These are phyloP conservation scores for Pedetes capensis DNA, from an alignment of 2,113 vertebrate genomes.

Conservation along the genomic window DNA sequence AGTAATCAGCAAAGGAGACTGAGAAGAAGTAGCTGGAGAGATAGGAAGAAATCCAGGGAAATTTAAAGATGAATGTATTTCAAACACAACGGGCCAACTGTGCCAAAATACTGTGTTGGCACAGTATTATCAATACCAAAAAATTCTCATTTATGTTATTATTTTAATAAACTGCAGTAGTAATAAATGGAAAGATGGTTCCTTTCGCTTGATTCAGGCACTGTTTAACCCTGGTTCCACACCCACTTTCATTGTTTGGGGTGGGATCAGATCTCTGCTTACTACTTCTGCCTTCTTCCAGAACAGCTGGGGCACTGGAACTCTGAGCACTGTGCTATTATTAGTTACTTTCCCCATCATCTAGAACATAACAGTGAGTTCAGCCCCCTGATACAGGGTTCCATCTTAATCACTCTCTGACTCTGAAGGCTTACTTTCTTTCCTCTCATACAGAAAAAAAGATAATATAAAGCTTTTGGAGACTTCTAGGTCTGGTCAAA, in stretches of 20 bases:
- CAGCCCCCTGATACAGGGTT: not conserved
- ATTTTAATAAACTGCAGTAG: not conserved
- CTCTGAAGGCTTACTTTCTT: constrained; percentile 6
- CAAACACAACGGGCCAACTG: not conserved
- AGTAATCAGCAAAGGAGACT: not conserved
- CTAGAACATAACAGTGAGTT: not conserved
- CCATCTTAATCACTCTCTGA: not conserved
- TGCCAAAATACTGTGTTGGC: not conserved
- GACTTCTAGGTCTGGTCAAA: not conserved
- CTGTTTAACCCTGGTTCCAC: not conserved
- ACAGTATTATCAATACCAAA: not conserved
- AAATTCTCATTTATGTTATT: not conserved
- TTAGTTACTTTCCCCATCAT: not conserved
- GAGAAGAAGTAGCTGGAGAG: not conserved
- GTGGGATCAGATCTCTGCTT: not conserved
- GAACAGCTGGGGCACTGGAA: not conserved
- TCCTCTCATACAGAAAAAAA: not conserved
- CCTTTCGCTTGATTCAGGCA: not conserved
- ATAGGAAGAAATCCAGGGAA: not conserved
- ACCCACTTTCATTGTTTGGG: not conserved
- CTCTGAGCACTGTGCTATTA: not conserved
- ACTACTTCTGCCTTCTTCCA: not conserved
- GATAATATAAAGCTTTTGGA: not conserved
- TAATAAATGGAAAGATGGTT: not conserved
- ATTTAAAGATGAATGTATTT: not conserved